phyloP scores from a whole-genome alignment of 2,797 vertebrate genomes.

The Hyperoplus lanceolatus region DNA sequence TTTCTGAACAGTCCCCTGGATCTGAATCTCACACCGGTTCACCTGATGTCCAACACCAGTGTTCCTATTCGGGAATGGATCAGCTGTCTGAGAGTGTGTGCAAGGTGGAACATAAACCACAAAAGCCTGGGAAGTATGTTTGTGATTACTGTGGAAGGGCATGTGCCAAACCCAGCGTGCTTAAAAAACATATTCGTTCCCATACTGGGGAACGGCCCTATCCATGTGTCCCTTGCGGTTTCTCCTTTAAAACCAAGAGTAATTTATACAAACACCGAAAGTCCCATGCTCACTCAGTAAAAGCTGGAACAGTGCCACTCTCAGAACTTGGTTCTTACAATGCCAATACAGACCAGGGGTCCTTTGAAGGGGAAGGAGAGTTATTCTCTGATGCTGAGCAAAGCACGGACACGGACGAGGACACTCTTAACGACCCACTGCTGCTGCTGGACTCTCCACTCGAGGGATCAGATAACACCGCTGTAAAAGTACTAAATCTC shows the following conservation, averaged over 20 bases:
- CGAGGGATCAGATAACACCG: conserved; percentile 82
- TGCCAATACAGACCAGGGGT: conserved; percentile 90
- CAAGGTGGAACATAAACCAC: conserved; percentile 95
- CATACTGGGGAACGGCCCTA: conserved; percentile 98
- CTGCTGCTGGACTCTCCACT: conserved; percentile 81
- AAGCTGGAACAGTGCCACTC: conserved; percentile 94
- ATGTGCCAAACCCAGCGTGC: conserved; percentile 99
- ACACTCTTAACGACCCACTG: conserved; percentile 89
- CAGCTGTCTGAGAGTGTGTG: conserved; percentile 87
- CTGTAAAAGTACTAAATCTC: conserved; percentile 94
- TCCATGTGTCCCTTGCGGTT: conserved; percentile 97
- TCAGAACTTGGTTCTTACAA: conserved; percentile 92
- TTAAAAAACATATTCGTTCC: conserved; percentile 99
- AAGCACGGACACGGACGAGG: conserved; percentile 98
- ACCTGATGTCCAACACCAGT: conserved; percentile 89
- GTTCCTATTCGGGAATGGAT: conserved; percentile 91
- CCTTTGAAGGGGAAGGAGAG: conserved; percentile 93
- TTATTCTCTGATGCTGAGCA: conserved; percentile 96
- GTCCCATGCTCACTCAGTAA: conserved; percentile 97
- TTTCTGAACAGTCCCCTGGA: conserved; percentile 80
- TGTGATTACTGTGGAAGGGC: conserved; percentile 98
- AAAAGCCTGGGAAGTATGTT: conserved; percentile 97
- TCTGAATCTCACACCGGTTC: conserved; percentile 86
- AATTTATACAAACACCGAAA: conserved; percentile 99
- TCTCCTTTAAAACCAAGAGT: conserved; percentile 99